phyloP scores from a whole-genome alignment of 2,113 vertebrate genomes.

The Suricata suricatta region DNA sequence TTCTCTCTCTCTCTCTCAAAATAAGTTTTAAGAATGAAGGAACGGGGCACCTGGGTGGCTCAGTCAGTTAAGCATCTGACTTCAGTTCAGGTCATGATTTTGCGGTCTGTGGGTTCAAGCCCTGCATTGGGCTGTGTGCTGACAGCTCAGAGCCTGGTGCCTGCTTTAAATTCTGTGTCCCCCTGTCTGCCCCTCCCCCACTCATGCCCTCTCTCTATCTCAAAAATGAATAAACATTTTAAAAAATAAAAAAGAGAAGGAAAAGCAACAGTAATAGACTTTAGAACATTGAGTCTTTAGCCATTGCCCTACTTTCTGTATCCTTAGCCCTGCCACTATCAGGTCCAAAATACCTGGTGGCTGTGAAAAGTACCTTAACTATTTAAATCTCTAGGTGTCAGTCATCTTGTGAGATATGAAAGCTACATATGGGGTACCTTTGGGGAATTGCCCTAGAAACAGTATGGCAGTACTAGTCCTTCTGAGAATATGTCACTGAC shows the following conservation, averaged over 20 bases:
- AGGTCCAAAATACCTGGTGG: neutral
- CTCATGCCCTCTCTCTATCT: no score
- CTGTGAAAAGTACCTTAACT: slow-evolving; percentile 29
- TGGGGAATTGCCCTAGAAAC: neutral
- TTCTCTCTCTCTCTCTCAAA: no score
- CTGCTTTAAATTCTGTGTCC: no score
- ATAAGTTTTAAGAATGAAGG: no score
- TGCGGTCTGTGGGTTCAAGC: no score
- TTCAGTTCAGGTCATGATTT: no score
- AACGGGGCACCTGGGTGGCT: no score
- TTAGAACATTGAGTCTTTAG: neutral
- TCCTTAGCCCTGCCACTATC: neutral
- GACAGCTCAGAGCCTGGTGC: no score
- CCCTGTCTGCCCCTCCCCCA: no score
- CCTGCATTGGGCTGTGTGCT: no score
- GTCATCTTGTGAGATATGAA: neutral
- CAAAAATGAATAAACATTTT: no score
- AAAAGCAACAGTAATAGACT: neutral
- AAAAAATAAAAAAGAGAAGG: neutral
- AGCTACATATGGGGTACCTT: neutral
- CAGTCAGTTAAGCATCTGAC: no score
- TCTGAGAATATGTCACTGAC: neutral
- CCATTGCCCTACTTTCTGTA: neutral
- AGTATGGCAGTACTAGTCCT: neutral
- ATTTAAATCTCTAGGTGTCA: slow-evolving; percentile 4